Base-by-base conservation (phyloP, 2,797 vertebrate species). In the Silurus aristotelis region DNA sequence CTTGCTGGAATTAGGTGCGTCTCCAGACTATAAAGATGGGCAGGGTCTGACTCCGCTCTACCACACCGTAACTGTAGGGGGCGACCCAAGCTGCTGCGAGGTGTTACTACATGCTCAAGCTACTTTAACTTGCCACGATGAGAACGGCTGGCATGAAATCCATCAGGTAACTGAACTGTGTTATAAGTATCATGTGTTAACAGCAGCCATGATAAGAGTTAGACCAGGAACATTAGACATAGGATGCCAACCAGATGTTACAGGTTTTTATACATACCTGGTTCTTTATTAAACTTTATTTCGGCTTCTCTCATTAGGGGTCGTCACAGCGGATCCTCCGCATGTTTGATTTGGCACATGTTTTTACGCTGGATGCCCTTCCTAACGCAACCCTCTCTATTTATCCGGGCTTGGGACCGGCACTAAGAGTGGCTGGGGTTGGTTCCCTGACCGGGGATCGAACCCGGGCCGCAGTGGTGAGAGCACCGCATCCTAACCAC, bases 71-170 rank as follows among this genome's bases (percentile, higher is more conserved):
- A 70, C 97, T 6, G 95, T 97, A 0, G 96, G 96, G 43, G 96
- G 96, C 0, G 96, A 97, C 86, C 96, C 96, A 0, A 94, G 93
- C 89, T 97, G 96, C 92, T 97, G 96, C 0, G 96, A 97, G 66
- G 91, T 97, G 2, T 83, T 97, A 0, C 95, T 97, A 6, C 95
- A 94, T 0, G 95, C 96, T 77, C 94, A 94, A 0, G 96, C 96
- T 2, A 88, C 93, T 0, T 93, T 97, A 64, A 91, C 95, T 73
- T 97, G 96, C 90, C 93, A 88, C 38, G 96, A 97, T 1, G 96
- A 97, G 89, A 97, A 97, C 0, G 96, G 96, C 85, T 97, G 96
- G 96, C 95, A 96, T 0, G 96, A 97, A 89, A 94, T 97, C 67
- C 96, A 97, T 91, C 96, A 97, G 96, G 96, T 97, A 85, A 73